phyloP scores from a whole-genome alignment of 2,113 vertebrate genomes.

The Prietella phreatophila region DNA sequence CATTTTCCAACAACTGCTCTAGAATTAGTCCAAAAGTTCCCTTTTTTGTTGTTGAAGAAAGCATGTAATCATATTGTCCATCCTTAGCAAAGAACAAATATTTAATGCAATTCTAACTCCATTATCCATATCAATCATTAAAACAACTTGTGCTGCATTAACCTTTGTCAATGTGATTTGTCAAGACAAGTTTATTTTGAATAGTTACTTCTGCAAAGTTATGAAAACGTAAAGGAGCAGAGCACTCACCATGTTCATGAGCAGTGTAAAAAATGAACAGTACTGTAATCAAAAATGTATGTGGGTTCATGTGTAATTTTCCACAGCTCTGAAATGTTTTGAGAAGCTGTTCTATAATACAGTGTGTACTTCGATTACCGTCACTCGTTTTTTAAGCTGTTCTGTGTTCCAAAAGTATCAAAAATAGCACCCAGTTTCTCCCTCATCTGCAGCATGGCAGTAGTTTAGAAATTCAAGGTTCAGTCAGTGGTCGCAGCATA shows the following conservation, averaged over 20 bases:
- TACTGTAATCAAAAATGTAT: neutral
- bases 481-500: neutral
- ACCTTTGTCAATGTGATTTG: neutral
- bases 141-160: neutral
- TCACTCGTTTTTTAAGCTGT: neutral
- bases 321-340: neutral
- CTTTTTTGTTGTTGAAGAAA: neutral
- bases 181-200: neutral
- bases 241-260: neutral
- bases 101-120: neutral
- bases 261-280: slow-evolving; percentile 18
- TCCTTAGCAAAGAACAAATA: neutral
- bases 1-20: neutral
- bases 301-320: neutral
- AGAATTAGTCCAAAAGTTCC: neutral
- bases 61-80: neutral
- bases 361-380: neutral
- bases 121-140: neutral
- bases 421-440: neutral
- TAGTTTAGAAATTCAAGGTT: neutral
- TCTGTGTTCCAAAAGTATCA: neutral
- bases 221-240: neutral
- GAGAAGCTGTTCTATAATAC: neutral
- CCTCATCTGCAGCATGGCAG: neutral
- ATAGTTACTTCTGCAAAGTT: neutral